phyloP scores from a whole-genome alignment of 1,140 invertebrate species.

The Tetramorium alpestre region DNA sequence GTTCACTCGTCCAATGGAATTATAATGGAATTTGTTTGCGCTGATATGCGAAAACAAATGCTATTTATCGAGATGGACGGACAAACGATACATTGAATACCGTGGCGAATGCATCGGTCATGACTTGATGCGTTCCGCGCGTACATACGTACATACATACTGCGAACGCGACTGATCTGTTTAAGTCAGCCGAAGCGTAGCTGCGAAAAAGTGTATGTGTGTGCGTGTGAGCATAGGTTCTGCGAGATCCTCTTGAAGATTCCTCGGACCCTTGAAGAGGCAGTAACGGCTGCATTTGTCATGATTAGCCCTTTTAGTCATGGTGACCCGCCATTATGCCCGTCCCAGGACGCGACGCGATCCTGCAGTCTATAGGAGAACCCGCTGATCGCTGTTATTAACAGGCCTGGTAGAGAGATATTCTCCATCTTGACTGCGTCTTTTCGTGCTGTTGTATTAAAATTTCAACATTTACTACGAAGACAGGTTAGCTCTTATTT shows the following conservation, averaged over 20 bases:
- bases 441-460: constrained; percentile 2
- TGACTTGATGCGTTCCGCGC: constrained; percentile 12
- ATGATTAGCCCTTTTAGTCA: constrained; percentile 85
- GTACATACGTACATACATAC: not conserved
- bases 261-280: constrained; percentile 61
- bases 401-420: constrained; percentile 56
- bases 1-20: constrained; percentile 40
- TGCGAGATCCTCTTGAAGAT: constrained; percentile 55
- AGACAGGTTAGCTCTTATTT: not conserved
- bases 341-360: constrained; percentile 66
- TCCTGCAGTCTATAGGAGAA: constrained; percentile 49
- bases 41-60: constrained; percentile 69
- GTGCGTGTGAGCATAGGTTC: not conserved
- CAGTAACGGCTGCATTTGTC: constrained; percentile 81
- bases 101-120: constrained; percentile 52
- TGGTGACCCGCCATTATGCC: constrained; percentile 78
- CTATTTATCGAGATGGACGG: constrained; percentile 34
- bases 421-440: constrained; percentile 42
- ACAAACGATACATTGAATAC: constrained; percentile 45
- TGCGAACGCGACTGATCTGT: constrained; percentile 36
- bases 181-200: not conserved
- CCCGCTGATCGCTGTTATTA: constrained; percentile 66
- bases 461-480: constrained; percentile 7
- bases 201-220: not conserved
- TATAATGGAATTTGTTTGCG: not conserved